phyloP scores from a whole-genome alignment of 92 coral and sea anemone species.

The Palythoa grandiflora region DNA sequence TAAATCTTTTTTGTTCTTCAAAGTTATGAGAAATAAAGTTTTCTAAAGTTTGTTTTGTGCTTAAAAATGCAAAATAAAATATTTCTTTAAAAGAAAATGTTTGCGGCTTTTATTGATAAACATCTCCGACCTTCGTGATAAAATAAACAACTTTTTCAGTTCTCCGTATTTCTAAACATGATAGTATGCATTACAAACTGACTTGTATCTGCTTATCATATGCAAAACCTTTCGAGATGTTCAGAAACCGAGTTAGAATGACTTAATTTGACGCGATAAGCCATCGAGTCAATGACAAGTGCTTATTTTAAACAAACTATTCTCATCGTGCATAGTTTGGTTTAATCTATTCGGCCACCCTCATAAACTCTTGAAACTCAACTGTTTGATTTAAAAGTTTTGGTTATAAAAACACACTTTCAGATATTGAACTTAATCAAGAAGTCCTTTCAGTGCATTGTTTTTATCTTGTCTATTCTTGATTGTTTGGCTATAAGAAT shows the following conservation, averaged over 20 bases:
- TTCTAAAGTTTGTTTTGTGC: too few species aligned
- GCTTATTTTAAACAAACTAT: background rate
- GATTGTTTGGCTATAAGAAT: background rate
- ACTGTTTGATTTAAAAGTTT: background rate
- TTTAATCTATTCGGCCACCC: background rate
- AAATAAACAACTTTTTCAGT: background rate
- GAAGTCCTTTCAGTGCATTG: background rate
- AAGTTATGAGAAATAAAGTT: too few species aligned
- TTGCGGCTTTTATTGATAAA: too few species aligned
- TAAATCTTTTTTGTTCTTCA: background rate
- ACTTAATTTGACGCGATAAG: background rate
- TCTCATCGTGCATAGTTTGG: background rate
- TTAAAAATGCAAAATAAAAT: too few species aligned
- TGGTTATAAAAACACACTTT: background rate
- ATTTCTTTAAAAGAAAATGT: too few species aligned
- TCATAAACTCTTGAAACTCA: background rate
- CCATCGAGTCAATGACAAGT: background rate
- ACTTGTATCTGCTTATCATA: background rate
- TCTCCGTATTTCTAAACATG: background rate
- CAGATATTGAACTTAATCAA: background rate
- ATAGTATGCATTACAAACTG: background rate
- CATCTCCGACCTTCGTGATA: background rate
- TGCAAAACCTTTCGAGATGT: background rate
- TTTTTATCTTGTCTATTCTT: background rate
- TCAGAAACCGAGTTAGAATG: background rate